Base-by-base conservation (phyloP, 2,888 invertebrate species). In the Mythimna loreyi region DNA sequence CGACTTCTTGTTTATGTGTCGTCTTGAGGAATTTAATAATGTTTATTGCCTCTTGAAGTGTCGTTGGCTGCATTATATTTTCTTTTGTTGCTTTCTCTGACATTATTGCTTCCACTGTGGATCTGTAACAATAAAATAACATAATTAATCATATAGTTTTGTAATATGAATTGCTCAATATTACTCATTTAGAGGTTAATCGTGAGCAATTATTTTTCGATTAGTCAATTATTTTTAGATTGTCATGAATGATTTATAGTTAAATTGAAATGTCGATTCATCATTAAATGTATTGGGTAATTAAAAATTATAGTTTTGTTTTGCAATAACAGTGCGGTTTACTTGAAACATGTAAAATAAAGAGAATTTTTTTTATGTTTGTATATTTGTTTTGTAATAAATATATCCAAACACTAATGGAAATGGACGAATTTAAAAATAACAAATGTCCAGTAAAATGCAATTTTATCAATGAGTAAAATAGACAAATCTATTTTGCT, bases 31-130 rank as follows among this genome's bases (percentile, higher is more conserved):
- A 96, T 87, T 94, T 95, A 75, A 96, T 95, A 68, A 94, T 89
- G 85, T 96, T 96, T 81, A 93, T 89, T 75, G 96, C 96, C 86
- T 96, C 96, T 85, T 95, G 96, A 64, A 96, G 84, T 62, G 94
- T 92, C 75, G 92, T 85, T 53, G 95, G 96, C 78, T 94, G 92
- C 79, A 91, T 85, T 69, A 91, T 82, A 82, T 91, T 91, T 86
- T 92, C 92, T 83, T 91, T 92, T 67, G 83, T 88, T 52, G 81
- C 76, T 49, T 85, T 87, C 55, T 83, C 87, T 49, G 92, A 86
- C 92, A 92, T 92, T 79, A 78, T 87, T 84, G 75, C 73, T 77
- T 80, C 80, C 78, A 77, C 84, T 79, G 75, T 77, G 77, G 86
- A 90, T 90, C 92, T 93, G 91, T 65, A 93, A 92, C 83, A 83